phyloP scores from a whole-genome alignment of 2,797 vertebrate genomes.

The Hirundo rustica region DNA sequence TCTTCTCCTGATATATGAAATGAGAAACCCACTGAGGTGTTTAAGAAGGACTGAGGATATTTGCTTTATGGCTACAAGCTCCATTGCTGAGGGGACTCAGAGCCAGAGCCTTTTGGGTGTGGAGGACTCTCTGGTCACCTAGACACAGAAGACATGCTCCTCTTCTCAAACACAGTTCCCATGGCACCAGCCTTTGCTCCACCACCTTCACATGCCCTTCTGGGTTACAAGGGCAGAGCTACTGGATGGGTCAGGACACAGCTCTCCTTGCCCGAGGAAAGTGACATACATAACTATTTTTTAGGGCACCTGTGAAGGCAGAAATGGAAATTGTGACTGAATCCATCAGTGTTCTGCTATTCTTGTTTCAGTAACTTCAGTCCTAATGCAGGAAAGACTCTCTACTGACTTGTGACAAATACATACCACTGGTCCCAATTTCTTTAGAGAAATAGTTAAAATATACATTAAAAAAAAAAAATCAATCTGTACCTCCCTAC shows the following conservation, averaged over 20 bases:
- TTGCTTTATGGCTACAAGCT: neutral
- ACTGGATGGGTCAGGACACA: neutral
- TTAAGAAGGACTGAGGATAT: neutral
- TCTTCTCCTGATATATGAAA: neutral
- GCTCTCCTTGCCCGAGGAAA: neutral
- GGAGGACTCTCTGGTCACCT: neutral
- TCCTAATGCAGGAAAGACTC: neutral
- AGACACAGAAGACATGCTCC: neutral
- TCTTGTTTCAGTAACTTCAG: neutral
- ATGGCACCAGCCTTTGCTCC: neutral
- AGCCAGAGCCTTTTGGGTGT: neutral
- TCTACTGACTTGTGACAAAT: neutral
- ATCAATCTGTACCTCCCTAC: neutral
- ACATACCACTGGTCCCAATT: neutral
- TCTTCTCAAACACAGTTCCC: neutral
- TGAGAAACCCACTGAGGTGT: neutral
- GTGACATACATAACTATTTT: neutral
- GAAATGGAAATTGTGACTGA: neutral
- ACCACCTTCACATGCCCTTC: neutral
- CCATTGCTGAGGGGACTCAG: neutral
- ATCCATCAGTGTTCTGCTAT: neutral
- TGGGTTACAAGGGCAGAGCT: neutral
- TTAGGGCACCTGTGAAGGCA: neutral
- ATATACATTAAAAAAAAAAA: neutral
- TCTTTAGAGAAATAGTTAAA: neutral